Evolutionary conservation across 2,113 vertebrate genomes (phyloP), one percentile per base, ranked within the genome.

Genomic region (Syrmaticus mikado): DNA sequence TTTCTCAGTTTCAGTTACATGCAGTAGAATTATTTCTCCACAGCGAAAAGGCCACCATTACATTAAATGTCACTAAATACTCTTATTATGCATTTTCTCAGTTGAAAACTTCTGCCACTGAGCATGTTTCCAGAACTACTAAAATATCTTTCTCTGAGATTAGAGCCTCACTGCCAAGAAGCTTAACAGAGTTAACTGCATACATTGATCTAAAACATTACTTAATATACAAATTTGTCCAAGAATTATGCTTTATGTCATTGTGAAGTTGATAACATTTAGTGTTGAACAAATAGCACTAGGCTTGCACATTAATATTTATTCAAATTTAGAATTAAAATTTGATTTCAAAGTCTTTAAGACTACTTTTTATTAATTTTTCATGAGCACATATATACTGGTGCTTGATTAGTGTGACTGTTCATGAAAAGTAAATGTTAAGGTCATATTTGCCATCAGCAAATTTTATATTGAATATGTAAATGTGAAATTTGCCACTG

Each of bases 401-500:
- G 55, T 78, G 25, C 84, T 94, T 93, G 87, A 91, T 95, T 92
- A 95, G 34, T 77, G 68, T 80, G 89, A 68, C 65, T 77, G 0
- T 87, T 94, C 72, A 60, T 91, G 87, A 85, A 92, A 93, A 96
- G 64, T 90, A 83, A 93, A 78, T 94, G 68, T 93, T 91, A 95
- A 93, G 89, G 87, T 94, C 75, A 43, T 94, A 89, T 96, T 95
- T 96, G 84, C 94, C 52, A 81, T 48, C n/a, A 89, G 89, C 64
- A 91, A 76, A 80, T 91, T 93, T 94, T 77, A 81, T 89, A 91
- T 83, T 91, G 91, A 85, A 74, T 92, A 96, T 93, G 95, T 89
- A 94, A 95, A 95, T 91, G 94, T 97, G 89, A 92, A 95, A 97
- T 97, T 94, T 95, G 79, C 93, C 46, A 22, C 61, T 85, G 55